These are phyloP conservation scores for Cantharis lateralis DNA, from an alignment of 2,888 invertebrate genomes.

Conservation along the genomic window DNA sequence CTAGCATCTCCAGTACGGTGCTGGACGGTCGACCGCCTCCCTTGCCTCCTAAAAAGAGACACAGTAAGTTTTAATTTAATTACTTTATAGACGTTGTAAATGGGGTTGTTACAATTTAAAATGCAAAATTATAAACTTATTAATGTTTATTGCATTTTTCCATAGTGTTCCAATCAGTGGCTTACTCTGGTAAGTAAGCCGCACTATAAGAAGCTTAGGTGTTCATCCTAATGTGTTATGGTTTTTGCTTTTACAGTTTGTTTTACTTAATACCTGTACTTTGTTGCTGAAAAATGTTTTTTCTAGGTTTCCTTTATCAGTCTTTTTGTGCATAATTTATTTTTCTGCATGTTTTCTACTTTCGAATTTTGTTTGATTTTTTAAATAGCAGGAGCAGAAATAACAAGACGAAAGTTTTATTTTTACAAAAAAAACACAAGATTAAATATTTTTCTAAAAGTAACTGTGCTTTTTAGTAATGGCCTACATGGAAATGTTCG, in stretches of 20 bases:
- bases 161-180: slow-evolving; percentile 94
- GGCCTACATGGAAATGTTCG: slow-evolving; percentile 96
- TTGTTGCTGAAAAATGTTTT: not conserved
- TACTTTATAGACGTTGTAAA: slow-evolving; percentile 6
- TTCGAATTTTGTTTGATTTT: not conserved
- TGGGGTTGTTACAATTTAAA: not conserved
- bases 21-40: slow-evolving; percentile 78
- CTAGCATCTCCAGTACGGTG: slow-evolving; percentile 42
- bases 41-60: slow-evolving; percentile 89
- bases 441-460: slow-evolving; percentile 16
- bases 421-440: not conserved
- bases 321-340: not conserved
- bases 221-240: not conserved
- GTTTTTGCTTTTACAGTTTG: slow-evolving; percentile 10
- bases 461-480: slow-evolving; percentile 69
- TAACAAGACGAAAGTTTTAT: not conserved
- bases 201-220: slow-evolving; percentile 38
- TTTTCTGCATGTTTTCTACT: not conserved
- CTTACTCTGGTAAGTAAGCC: slow-evolving; percentile 90
- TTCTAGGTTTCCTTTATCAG: not conserved
- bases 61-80: slow-evolving; percentile 76
- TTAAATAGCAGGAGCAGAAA: not conserved
- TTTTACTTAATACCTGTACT: not conserved
- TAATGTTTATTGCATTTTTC: slow-evolving; percentile 43
- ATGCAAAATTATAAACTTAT: slow-evolving; percentile 50